Conservation (phyloP, 1,140 invertebrate species). For the Goniozus legneri region DNA sequence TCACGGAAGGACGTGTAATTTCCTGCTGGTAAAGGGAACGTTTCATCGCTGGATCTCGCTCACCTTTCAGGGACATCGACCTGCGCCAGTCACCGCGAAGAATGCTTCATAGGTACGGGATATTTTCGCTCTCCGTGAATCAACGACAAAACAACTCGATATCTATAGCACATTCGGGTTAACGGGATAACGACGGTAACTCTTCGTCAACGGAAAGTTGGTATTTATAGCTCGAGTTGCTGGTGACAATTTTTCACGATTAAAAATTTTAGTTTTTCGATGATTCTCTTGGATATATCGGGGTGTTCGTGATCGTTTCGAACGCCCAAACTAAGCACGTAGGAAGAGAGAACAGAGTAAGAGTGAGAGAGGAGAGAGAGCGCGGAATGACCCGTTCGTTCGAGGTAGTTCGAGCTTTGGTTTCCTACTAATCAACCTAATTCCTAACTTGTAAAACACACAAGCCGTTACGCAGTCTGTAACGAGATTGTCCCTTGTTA, state of each 20-base stretch:
- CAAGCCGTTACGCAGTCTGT: conserved; percentile 43
- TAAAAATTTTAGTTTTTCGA: too few relatives aligned
- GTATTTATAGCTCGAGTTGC: too few relatives aligned
- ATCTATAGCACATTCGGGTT: too few relatives aligned
- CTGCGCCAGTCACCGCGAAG: too few relatives aligned
- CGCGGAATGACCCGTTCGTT: conserved; percentile 8
- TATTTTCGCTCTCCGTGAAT: too few relatives aligned
- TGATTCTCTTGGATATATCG: conserved; percentile 12
- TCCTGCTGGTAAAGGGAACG: conserved; percentile 37
- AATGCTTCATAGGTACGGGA: too few relatives aligned
- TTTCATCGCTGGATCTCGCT: conserved; percentile 8
- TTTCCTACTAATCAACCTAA: conserved; percentile 53
- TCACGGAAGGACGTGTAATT: conserved; percentile 42
- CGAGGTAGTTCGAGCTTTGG: conserved; percentile 20
- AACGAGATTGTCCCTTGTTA: conserved; percentile 55
- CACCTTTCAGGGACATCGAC: too few relatives aligned
- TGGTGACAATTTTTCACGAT: too few relatives aligned
- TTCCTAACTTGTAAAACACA: conserved; percentile 57
- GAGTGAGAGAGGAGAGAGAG: not conserved
- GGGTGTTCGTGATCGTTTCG: conserved; percentile 3
- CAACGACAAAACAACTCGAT: too few relatives aligned
- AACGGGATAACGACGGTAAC: too few relatives aligned
- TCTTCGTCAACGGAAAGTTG: too few relatives aligned
- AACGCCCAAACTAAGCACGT: conserved; percentile 7
- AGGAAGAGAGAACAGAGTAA: conserved; percentile 18